Conservation (phyloP, 2,113 vertebrate genomes). For the Lasiurus borealis region DNA sequence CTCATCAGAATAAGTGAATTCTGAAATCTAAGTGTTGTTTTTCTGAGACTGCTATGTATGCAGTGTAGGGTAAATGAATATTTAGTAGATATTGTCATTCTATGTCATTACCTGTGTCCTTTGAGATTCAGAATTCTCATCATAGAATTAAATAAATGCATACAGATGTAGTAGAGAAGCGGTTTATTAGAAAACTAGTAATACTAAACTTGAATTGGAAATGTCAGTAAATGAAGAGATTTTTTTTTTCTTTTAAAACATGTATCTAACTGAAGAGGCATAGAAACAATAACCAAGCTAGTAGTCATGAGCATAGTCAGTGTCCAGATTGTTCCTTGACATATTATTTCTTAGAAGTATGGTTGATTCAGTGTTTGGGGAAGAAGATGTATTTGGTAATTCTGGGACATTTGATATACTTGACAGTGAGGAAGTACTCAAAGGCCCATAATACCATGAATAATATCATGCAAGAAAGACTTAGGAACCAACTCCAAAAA, state of each 20-base stretch:
- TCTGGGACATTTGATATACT: not conserved
- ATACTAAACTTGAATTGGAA: not conserved
- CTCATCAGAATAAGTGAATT: not conserved
- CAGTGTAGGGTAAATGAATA: slow-evolving; percentile 9
- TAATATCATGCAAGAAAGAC: not conserved
- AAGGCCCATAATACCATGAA: too few relatives aligned
- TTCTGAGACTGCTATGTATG: not conserved
- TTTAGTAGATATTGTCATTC: not conserved
- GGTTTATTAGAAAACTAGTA: not conserved
- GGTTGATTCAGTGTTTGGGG: not conserved
- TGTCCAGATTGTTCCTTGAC: not conserved
- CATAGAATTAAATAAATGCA: not conserved
- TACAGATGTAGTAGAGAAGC: not conserved
- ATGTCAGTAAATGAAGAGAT: not conserved
- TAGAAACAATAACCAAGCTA: too few relatives aligned
- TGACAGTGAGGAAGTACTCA: not conserved
- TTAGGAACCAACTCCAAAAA: not conserved
- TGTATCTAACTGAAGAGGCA: not conserved
- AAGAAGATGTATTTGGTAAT: not conserved
- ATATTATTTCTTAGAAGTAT: not conserved
- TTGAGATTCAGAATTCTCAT: not conserved
- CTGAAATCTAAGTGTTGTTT: not conserved
- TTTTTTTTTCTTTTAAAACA: not conserved
- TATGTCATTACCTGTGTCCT: not conserved
- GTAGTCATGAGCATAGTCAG: not conserved